These are phyloP conservation scores for Ispidina lecontei DNA, from an alignment of 2,797 vertebrate species.

Conservation along the genomic window DNA sequence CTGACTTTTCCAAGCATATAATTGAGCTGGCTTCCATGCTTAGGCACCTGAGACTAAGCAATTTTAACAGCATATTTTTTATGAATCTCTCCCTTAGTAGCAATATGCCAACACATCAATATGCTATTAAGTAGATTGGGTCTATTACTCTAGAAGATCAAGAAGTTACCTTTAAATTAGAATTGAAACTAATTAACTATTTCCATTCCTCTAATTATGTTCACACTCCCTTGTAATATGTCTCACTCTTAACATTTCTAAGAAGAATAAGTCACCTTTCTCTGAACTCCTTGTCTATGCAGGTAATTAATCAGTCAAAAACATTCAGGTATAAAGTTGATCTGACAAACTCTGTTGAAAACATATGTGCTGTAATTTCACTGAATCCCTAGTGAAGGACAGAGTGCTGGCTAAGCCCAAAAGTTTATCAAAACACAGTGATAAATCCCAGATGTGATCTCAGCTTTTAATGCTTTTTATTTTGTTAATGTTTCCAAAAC, in stretches of 20 bases:
- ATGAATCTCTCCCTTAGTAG: neutral
- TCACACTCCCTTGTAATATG: neutral
- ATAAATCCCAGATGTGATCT: slow-evolving; percentile 38
- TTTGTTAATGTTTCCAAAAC: slow-evolving; percentile 36
- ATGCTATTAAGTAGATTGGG: neutral
- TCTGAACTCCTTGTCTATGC: neutral
- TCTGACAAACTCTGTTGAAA: neutral
- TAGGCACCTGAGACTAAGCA: neutral
- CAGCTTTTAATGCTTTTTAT: slow-evolving; percentile 27
- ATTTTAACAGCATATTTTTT: neutral
- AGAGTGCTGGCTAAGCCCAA: neutral
- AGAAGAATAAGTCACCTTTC: slow-evolving; percentile 12
- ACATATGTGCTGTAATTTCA: neutral
- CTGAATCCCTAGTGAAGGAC: neutral
- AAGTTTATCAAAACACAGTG: slow-evolving; percentile 54
- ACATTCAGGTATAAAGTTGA: neutral
- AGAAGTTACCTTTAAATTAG: neutral
- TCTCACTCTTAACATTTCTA: neutral
- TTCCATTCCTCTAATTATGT: neutral
- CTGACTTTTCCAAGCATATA: neutral
- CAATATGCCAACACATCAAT: neutral
- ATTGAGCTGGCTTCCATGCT: neutral
- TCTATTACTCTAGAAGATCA: neutral
- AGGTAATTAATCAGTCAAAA: neutral
- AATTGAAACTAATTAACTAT: neutral